These are phyloP conservation scores for Eurosta solidaginis DNA, from an alignment of 1,140 invertebrate species.

Conservation along the genomic window DNA sequence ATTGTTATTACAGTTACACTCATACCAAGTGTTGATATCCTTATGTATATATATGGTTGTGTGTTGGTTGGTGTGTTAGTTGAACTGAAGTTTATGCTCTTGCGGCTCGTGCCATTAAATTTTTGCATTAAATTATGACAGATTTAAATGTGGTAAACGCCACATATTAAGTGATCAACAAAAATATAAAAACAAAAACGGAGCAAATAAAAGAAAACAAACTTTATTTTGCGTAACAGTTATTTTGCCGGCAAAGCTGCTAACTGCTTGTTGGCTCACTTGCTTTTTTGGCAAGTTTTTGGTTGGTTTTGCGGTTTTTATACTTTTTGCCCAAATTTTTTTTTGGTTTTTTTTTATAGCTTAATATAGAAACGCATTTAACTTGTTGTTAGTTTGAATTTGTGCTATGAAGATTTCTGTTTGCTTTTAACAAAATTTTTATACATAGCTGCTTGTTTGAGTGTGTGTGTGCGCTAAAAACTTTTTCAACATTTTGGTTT, in stretches of 20 bases:
- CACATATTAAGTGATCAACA: background rate
- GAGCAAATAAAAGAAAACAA: background rate
- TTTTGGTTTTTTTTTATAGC: background rate
- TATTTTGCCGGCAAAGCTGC: background rate
- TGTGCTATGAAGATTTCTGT: background rate
- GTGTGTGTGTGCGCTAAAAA: background rate
- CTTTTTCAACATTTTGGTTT: background rate
- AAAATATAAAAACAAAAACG: background rate
- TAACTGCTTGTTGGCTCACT: too few relatives aligned
- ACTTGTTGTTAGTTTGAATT: background rate
- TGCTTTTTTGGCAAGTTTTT: background rate
- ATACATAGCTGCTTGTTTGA: background rate
- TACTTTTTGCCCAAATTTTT: background rate
- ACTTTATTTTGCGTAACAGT: background rate
- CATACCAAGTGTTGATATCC: background rate
- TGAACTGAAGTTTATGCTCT: background rate
- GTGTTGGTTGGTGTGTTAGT: background rate
- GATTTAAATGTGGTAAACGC: background rate
- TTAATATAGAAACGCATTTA: slow-evolving; percentile 1
- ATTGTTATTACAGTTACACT: background rate
- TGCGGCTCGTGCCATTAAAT: slow-evolving; percentile 6
- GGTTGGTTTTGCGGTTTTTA: background rate
- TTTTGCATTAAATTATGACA: slow-evolving; percentile 23
- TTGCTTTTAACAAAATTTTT: background rate
- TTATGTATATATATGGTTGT: background rate